Evolutionary conservation across 1,140 invertebrate species (phyloP), one percentile per base, ranked within the genome.

Genomic region (Drosophila pallidifrons): DNA sequence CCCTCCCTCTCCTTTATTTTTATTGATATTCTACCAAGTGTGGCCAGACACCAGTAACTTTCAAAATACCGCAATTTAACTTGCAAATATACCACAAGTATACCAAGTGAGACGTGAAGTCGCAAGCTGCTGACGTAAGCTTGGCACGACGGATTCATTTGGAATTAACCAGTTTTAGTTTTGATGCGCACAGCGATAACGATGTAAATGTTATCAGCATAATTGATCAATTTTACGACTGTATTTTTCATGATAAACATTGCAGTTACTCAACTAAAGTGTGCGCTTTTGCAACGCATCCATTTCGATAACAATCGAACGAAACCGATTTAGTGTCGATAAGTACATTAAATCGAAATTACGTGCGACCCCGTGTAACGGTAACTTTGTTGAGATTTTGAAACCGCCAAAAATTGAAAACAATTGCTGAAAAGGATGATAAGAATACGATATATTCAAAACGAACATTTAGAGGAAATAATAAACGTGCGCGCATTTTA

Each of bases 401-500:
- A 2, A 35, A 45, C 13, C 63, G 38, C 13, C 41, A 28, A 38
- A 7, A 7, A 55, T 38, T 55, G 5, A 49, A 64, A 52, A 20
- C 0, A 5, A 13, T 28, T 13, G 25, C 64, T 75, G 52, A 51
- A 46, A 81, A 10, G 4, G 2, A 52, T 6, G 41, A 25, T 7
- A 30, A 51, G 5, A n/a, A 51, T 20, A 43, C 11, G 11, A 35
- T 45, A 32, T 55, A 80, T 51, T 67, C 57, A 82, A 74, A 85
- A 85, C 81, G 81, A 85, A 71, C 78, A 75, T 81, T 88, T 88
- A 88, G 85, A 88, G 83, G 85, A 88, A 88, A 88, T 88, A 88
- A 88, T 88, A 88, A 88, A 88, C 81, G 83, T 88, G 83, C 83
- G 80, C 83, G 80, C 83, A 88, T 88, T 87, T 88, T 88, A 88